These are phyloP conservation scores for Brachionichthys hirsutus DNA, from an alignment of 2,113 vertebrate genomes.

Conservation along the genomic window DNA sequence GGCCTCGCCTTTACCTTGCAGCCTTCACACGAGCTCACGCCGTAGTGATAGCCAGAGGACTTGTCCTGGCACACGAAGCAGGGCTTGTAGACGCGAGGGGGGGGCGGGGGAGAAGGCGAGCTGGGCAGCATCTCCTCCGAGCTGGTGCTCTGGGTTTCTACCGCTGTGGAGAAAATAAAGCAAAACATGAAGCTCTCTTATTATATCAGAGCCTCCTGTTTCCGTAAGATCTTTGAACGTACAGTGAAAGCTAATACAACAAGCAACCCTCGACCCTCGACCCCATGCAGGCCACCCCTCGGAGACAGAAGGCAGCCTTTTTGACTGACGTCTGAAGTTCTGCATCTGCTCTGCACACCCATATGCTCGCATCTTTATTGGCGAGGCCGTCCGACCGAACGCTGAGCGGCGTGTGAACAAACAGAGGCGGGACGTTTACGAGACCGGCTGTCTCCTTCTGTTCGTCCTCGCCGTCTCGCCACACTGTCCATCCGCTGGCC, in stretches of 20 bases:
- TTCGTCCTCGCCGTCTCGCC: conserved; percentile 47
- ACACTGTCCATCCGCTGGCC: conserved; percentile 66
- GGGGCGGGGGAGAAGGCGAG: conserved; percentile 90
- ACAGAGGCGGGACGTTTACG: conserved; percentile 71
- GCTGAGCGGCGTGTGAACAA: conserved; percentile 71
- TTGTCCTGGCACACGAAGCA: conserved; percentile 97
- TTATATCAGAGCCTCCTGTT: conserved; percentile 37
- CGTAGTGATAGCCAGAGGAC: conserved; percentile 93
- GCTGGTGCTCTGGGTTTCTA: conserved; percentile 93
- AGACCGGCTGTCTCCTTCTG: conserved; percentile 58
- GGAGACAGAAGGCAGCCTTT: conserved; percentile 66
- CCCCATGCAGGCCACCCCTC: conserved; percentile 42
- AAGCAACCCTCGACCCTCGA: conserved; percentile 55
- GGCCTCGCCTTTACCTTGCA: conserved; percentile 84
- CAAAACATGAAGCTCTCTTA: conserved; percentile 5
- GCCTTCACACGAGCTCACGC: conserved; percentile 93
- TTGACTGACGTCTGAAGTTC: conserved; percentile 61
- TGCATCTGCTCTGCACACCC: conserved; percentile 14
- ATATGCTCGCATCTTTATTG: conserved; percentile 43
- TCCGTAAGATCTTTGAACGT: conserved; percentile 31
- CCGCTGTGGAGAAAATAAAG: conserved; percentile 73
- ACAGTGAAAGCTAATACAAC: conserved; percentile 60
- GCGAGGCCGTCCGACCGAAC: conserved; percentile 48
- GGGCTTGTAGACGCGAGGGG: conserved; percentile 90
- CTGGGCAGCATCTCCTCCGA: conserved; percentile 94